Evolutionary conservation across 1,140 invertebrate species (phyloP).

Genomic region (Tetramorium simillimum): DNA sequence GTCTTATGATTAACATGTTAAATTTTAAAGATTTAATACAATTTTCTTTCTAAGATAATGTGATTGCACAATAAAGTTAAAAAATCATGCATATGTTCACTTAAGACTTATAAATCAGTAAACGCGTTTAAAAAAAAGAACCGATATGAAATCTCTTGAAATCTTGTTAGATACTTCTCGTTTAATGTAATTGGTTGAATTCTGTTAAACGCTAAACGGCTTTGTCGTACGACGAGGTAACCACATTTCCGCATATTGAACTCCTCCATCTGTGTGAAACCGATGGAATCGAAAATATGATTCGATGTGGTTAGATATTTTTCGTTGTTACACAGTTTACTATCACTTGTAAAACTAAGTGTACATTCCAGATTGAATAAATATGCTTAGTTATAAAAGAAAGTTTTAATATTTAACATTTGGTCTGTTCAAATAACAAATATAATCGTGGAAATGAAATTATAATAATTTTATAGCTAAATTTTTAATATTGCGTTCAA

Average conservation of each 20-base stretch:
- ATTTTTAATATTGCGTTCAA: background rate
- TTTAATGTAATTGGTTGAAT: constrained; percentile 40
- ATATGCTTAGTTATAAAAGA: background rate
- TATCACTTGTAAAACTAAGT: background rate
- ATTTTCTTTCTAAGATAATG: background rate
- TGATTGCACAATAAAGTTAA: background rate
- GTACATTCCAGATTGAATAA: background rate
- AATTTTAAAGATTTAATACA: background rate
- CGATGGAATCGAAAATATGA: constrained; percentile 21
- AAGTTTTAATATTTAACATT: too few species aligned
- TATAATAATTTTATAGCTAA: background rate
- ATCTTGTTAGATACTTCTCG: constrained; percentile 3
- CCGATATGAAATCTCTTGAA: background rate
- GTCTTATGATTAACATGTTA: background rate
- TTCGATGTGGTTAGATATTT: background rate
- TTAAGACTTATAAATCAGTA: background rate
- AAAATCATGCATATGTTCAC: background rate
- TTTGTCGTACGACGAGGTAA: background rate
- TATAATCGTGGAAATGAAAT: background rate
- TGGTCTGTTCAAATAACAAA: too few species aligned
- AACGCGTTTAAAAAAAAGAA: background rate
- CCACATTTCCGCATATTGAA: constrained; percentile 20
- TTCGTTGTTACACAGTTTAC: background rate
- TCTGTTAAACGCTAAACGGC: constrained; percentile 26
- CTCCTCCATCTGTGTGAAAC: background rate